Percentiles rank a stretch among this genome's conserved stretches.
phyloP scores from a whole-genome alignment of 2,113 vertebrate species.

The Notothenia rossii region DNA sequence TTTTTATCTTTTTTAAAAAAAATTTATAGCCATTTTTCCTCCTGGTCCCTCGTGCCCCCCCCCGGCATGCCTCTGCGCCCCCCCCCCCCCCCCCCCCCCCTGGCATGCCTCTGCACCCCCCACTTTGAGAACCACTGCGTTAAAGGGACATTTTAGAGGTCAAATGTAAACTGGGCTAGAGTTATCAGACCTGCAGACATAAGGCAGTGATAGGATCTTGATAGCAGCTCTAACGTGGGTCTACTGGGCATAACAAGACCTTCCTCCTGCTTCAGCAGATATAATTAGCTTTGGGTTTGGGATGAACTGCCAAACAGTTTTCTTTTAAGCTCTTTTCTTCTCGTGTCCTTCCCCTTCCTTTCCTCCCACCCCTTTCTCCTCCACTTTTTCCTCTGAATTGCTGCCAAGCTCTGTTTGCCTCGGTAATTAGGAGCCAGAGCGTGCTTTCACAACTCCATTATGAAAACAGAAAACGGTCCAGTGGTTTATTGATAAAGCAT shows the following conservation, averaged over 20 bases:
- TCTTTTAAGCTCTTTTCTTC: constrained; percentile 63
- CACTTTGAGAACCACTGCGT: background rate
- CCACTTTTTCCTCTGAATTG: constrained; percentile 70
- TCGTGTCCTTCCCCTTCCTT: constrained; percentile 46
- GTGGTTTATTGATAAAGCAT: constrained; percentile 87
- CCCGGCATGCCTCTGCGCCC: too few species aligned
- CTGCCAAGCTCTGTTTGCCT: constrained; percentile 83
- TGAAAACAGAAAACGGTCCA: constrained; percentile 85
- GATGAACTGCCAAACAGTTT: constrained; percentile 57
- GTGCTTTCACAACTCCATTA: constrained; percentile 85
- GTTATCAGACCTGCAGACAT: constrained; percentile 68
- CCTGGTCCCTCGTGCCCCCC: too few species aligned
- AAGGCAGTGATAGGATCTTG: constrained; percentile 61
- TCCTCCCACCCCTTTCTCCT: constrained; percentile 53
- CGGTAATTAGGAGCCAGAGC: constrained; percentile 83
- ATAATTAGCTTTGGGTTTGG: constrained; percentile 73
- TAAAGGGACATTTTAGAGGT: constrained; percentile 64
- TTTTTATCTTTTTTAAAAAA: too few species aligned
- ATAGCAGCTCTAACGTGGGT: constrained; percentile 58
- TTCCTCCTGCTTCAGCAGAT: constrained; percentile 60
- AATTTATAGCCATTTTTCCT: too few species aligned
- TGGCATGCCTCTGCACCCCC: too few species aligned
- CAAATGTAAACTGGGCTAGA: constrained; percentile 53
- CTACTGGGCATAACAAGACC: constrained; percentile 67
- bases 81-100: too few species aligned